phyloP scores from a whole-genome alignment of 2,113 vertebrate genomes.

The Trochalopteron elliotii region DNA sequence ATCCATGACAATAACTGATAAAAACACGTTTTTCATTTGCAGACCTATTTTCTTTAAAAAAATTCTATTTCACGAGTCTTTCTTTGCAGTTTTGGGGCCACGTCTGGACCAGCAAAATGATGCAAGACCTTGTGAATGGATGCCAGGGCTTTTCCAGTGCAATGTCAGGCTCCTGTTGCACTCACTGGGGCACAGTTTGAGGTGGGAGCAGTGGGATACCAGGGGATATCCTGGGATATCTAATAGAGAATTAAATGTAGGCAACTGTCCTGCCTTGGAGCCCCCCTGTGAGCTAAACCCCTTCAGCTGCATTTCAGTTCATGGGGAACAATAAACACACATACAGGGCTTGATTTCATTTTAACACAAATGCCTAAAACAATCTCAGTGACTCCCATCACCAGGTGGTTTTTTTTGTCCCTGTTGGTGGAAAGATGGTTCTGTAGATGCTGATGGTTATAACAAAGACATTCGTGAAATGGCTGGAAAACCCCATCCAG shows the following conservation, averaged over 20 bases:
- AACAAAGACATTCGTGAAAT: background rate
- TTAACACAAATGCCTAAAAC: background rate
- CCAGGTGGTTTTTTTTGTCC: background rate
- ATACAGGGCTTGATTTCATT: background rate
- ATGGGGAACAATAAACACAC: background rate
- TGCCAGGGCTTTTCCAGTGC: background rate
- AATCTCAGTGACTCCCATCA: background rate
- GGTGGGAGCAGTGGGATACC: background rate
- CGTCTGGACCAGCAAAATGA: background rate
- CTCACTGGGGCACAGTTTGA: background rate
- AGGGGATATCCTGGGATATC: background rate
- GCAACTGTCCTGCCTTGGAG: background rate
- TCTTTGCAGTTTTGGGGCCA: background rate
- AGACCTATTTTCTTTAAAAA: background rate
- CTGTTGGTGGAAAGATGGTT: background rate
- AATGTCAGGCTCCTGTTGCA: background rate
- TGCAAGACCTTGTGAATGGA: background rate
- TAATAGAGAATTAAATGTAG: background rate
- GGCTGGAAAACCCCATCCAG: background rate
- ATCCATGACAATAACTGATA: too few relatives aligned
- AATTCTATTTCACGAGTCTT: rapidly evolving
- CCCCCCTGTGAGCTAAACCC: background rate
- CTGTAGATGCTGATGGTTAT: background rate
- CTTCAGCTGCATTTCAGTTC: background rate
- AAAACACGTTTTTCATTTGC: background rate